Conservation (phyloP, 1,140 invertebrate species). For the Phymorhynchus buccinoides region DNA sequence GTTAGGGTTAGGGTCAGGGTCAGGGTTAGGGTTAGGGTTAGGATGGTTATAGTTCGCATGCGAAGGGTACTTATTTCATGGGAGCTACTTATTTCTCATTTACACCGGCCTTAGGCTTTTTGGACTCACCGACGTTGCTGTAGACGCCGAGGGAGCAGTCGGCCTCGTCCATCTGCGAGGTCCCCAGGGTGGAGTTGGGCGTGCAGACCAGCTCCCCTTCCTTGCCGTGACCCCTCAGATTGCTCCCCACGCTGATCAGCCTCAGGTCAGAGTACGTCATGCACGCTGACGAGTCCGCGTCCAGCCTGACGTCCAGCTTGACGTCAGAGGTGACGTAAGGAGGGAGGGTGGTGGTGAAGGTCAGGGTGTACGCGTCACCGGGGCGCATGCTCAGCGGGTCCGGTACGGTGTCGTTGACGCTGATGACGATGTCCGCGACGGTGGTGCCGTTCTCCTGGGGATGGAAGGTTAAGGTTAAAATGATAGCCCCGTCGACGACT, state of each 20-base stretch:
- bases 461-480: too few relatives aligned
- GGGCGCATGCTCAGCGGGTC: slow-evolving; percentile 41
- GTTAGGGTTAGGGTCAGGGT: too few relatives aligned
- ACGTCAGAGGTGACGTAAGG: slow-evolving; percentile 46
- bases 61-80: too few relatives aligned
- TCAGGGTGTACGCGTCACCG: slow-evolving; percentile 43
- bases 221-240: slow-evolving; percentile 54
- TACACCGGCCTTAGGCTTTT: not conserved
- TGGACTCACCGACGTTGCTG: slow-evolving; percentile 60
- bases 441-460: slow-evolving; percentile 31
- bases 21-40: too few relatives aligned
- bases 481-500: too few relatives aligned
- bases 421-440: slow-evolving; percentile 41
- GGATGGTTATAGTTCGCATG: too few relatives aligned
- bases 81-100: too few relatives aligned
- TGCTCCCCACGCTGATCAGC: slow-evolving; percentile 54
- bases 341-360: slow-evolving; percentile 44
- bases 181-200: slow-evolving; percentile 49
- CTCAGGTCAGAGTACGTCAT: slow-evolving; percentile 53
- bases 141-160: slow-evolving; percentile 57
- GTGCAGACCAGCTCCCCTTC: slow-evolving; percentile 40
- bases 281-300: slow-evolving; percentile 48
- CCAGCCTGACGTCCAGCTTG: slow-evolving; percentile 49
- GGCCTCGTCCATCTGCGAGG: slow-evolving; percentile 57
- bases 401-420: slow-evolving; percentile 42